Base-by-base conservation (phyloP, 2,888 invertebrate species). In the Eudasyphora cyanicolor region DNA sequence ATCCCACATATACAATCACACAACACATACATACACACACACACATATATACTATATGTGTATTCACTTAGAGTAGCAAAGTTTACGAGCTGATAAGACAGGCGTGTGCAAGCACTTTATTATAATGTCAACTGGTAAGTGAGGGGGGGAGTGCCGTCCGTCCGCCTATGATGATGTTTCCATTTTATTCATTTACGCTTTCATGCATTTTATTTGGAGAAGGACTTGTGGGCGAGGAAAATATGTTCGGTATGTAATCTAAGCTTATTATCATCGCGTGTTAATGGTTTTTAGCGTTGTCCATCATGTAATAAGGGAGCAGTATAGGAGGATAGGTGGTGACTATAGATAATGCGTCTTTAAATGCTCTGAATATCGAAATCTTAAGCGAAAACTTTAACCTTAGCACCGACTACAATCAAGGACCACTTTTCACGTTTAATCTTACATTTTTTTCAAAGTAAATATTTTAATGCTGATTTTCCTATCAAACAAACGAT, bases 41-140 rank as follows among this genome's bases (percentile, higher is more conserved):
- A 10, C 24, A 12, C 1, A 1, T 0, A 42, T 12, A 35, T 35
- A 38, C 27, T 17, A 10, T 5, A 8, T 14, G 27, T 35, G 19
- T 24, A 35, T 60, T 51, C 35, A 38, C 32, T 8, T 19, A 2
- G 21, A 54, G 27, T 57, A 67, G 29, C n/a, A 12, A 17, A 19
- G 69, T 76, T 86, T 87, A 87, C 29, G 24, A 35, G 62, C 88
- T 88, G 89, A 89, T 89, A 88, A 87, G 89, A 87, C 88, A 88
- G 91, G 91, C 91, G 91, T 91, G 91, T 91, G 91, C 89, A 88
- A 87, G 89, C 88, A 88, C 89, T 90, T 89, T 89, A 89, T 90
- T 91, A 87, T 90, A 88, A 83, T 86, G 86, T 86, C 86, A 86
- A 76, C 82, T 67, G 42, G 76, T 60, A 70, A 81, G 64, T 82